Percentiles rank a stretch among this genome's conserved stretches.
Evolutionary conservation across 2,113 vertebrate genomes (phyloP).

Genomic region (Sclerurus mexicanus): DNA sequence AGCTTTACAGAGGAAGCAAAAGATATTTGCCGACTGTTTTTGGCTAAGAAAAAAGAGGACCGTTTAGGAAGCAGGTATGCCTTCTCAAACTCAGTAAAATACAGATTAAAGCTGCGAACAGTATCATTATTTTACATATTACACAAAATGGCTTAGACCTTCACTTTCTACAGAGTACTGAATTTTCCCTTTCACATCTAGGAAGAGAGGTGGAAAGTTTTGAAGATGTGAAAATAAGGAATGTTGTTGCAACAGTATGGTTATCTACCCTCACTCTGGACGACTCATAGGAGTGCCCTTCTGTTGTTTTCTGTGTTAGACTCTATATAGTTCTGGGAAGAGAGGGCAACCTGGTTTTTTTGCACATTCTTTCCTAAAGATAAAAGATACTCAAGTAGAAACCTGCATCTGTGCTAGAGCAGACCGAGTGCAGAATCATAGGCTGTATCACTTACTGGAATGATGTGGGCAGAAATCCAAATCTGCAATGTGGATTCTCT

Average conservation of each 20-base stretch:
- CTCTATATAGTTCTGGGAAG: not conserved
- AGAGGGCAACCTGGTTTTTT: not conserved
- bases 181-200: not conserved
- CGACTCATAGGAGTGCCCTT: not conserved
- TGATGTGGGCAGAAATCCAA: constrained; percentile 33
- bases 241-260: not conserved
- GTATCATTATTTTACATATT: not conserved
- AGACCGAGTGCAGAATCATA: not conserved
- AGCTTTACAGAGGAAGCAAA: constrained; percentile 78
- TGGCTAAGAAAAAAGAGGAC: constrained; percentile 80
- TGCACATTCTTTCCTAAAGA: not conserved
- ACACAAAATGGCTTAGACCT: not conserved
- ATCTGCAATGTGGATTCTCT: constrained; percentile 11
- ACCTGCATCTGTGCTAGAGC: not conserved
- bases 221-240: not conserved
- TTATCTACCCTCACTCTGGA: not conserved
- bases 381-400: not conserved
- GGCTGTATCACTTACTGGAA: constrained; percentile 20
- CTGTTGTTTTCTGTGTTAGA: not conserved
- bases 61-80: constrained; percentile 85
- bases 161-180: not conserved
- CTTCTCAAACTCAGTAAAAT: not conserved
- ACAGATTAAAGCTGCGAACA: not conserved
- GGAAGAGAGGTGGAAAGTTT: not conserved
- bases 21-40: constrained; percentile 80